Conservation (phyloP, 1,140 invertebrate species). For the Sarcophaga bullata region DNA sequence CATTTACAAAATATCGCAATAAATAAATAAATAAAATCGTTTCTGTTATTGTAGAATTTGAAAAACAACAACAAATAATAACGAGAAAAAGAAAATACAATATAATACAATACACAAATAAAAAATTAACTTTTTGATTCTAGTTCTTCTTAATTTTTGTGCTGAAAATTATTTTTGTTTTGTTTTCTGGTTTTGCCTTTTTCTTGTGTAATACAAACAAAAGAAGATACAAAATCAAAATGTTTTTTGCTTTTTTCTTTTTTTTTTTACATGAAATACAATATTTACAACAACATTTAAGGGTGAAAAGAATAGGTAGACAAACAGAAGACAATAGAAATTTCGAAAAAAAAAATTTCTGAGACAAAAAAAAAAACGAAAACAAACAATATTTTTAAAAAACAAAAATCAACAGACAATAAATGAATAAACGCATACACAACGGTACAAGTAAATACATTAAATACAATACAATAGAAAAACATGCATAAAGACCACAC, state of each 20-base stretch:
- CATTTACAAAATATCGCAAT: too few species aligned
- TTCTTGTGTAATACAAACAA: constrained; percentile 25
- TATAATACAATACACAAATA: constrained; percentile 50
- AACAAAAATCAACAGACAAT: background rate
- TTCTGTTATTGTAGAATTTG: background rate
- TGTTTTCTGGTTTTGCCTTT: constrained; percentile 12
- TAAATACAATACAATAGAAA: background rate
- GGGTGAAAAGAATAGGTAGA: background rate
- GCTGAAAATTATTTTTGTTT: background rate
- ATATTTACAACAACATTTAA: constrained; percentile 38
- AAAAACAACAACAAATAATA: too few species aligned
- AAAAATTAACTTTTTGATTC: constrained; percentile 62
- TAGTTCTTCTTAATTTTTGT: constrained; percentile 45
- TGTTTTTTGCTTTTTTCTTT: constrained; percentile 12
- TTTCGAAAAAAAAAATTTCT: background rate
- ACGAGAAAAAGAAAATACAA: background rate
- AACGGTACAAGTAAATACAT: background rate
- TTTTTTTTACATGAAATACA: constrained; percentile 25
- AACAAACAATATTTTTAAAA: background rate
- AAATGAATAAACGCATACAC: background rate
- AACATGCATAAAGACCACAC: background rate
- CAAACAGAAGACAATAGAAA: background rate
- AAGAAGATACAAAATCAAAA: constrained; percentile 19
- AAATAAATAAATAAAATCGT: background rate
- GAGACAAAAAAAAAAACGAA: background rate